Evolutionary conservation across 2,888 invertebrate species (phyloP), one percentile per base, ranked within the genome.

Genomic region (Cosmopolites sordidus): DNA sequence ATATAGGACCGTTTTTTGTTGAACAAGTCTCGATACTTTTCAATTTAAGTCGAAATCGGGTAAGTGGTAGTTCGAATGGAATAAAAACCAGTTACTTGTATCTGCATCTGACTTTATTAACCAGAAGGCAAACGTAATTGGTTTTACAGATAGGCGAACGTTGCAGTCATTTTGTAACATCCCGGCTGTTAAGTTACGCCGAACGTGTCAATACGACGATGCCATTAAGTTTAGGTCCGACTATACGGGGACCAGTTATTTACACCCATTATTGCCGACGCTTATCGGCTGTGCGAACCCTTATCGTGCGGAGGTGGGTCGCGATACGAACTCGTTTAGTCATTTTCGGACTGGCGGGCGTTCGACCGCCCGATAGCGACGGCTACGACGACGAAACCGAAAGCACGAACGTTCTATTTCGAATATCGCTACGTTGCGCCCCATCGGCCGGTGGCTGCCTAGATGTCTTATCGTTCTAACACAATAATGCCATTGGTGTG

Each of bases 391-490:
- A 60, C 63, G 64, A 64, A 64, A 66, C 64, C 69, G 69, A 72
- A 69, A 72, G 72, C 73, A 73, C 72, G 72, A 73, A 73, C 72
- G 72, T 73, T 73, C 73, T 73, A 73, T 73, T 73, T 73, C 72
- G 71, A 70, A 70, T 71, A 73, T 73, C 73, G 69, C 67, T 60
- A 68, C 68, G 69, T 66, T 69, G 67, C n/a, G 33, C 68, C 68
- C 66, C 65, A 67, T 68, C 65, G 68, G 65, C 64, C 64, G 69
- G 68, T 12, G 66, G 68, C 68, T 65, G 60, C 65, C 67, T 66
- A 70, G 69, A 69, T 69, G 68, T 62, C 66, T 67, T 72, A 70
- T 70, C 70, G 62, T 48, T 56, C 64, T 65, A 65, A 68, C 69
- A 70, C 68, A 68, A 70, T 69, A 69, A 69, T 67, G 68, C 70